A percentile compares a stretch with the other conserved stretches of the same genome.
Evolutionary conservation across 2,888 invertebrate genomes (phyloP).

Genomic region (Nomada ferruginata): DNA sequence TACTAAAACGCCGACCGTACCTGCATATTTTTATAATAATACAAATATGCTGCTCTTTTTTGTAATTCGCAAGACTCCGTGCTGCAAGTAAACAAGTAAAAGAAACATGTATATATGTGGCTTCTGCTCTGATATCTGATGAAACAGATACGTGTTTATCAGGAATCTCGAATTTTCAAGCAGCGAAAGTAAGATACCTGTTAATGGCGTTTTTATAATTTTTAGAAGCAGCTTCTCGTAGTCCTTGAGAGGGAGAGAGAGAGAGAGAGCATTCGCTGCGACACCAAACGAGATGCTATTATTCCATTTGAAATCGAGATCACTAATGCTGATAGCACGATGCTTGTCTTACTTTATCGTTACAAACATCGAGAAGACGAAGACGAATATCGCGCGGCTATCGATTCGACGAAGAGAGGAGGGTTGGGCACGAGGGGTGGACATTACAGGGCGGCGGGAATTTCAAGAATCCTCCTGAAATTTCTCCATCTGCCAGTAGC

Average conservation of each 20-base stretch:
- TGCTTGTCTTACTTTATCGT: conserved; percentile 23
- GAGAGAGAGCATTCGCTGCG: too few relatives aligned
- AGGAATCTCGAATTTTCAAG: conserved; percentile 34
- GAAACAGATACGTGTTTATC: not conserved
- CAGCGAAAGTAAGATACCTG: conserved; percentile 13
- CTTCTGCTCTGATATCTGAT: conserved; percentile 5
- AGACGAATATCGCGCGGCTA: conserved; percentile 14
- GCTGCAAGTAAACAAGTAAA: not conserved
- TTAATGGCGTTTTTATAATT: conserved; percentile 24
- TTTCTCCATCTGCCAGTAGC: conserved; percentile 46
- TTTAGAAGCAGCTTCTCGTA: conserved; percentile 1
- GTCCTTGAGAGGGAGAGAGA: not conserved
- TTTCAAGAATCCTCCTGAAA: conserved; percentile 44
- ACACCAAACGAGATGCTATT: not conserved
- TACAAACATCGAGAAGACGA: conserved; percentile 19
- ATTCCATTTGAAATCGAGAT: conserved; percentile 30
- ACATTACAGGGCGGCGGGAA: conserved; percentile 15
- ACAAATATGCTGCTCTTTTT: too few relatives aligned
- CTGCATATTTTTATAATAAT: too few relatives aligned
- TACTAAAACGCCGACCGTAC: too few relatives aligned
- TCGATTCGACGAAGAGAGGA: not conserved
- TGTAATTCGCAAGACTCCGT: too few relatives aligned
- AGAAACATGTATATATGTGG: not conserved
- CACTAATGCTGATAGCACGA: conserved; percentile 21
- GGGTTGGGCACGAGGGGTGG: not conserved